Evolutionary conservation across 2,797 vertebrate genomes (phyloP).

Genomic region (Cephalopachus bancanus): DNA sequence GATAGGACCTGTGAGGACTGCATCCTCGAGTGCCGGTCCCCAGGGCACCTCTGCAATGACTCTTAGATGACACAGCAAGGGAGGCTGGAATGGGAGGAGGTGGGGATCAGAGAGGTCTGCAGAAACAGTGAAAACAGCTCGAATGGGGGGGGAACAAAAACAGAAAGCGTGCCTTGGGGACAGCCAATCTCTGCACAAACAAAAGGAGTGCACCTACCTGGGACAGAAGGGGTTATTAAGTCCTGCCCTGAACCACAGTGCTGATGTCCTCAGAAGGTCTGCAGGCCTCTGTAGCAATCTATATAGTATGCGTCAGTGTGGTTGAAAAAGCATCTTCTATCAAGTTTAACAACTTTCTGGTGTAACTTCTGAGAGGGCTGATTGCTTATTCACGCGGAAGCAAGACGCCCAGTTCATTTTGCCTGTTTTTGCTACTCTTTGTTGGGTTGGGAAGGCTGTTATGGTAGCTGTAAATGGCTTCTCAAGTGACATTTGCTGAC

Average conservation of each 20-base stretch:
- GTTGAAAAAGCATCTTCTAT: constrained; percentile 91
- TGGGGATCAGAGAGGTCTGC: not conserved
- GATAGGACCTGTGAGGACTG: not conserved
- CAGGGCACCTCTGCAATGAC: not conserved
- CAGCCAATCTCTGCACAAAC: not conserved
- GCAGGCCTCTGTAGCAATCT: constrained; percentile 80
- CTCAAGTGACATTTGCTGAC: constrained; percentile 99
- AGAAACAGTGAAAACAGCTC: not conserved
- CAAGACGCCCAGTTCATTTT: constrained; percentile 93
- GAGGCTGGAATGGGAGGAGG: not conserved
- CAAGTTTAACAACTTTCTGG: constrained; percentile 95
- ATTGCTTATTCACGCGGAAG: constrained; percentile 99
- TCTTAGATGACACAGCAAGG: not conserved
- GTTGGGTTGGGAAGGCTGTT: constrained; percentile 94
- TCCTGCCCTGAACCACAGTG: not conserved
- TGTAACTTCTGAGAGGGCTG: constrained; percentile 94
- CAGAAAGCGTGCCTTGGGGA: not conserved
- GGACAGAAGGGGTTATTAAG: not conserved
- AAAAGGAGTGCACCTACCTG: constrained; percentile 51
- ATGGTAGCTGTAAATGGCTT: constrained; percentile 98
- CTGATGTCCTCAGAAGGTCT: constrained; percentile 71
- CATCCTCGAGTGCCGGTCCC: not conserved
- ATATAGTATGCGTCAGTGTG: constrained; percentile 71
- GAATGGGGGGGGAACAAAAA: not conserved
- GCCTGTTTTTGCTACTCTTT: constrained; percentile 94